A percentile compares a stretch with the other conserved stretches of the same genome.
Conservation (phyloP, 2,113 vertebrate species). For the Haemorhous mexicanus region DNA sequence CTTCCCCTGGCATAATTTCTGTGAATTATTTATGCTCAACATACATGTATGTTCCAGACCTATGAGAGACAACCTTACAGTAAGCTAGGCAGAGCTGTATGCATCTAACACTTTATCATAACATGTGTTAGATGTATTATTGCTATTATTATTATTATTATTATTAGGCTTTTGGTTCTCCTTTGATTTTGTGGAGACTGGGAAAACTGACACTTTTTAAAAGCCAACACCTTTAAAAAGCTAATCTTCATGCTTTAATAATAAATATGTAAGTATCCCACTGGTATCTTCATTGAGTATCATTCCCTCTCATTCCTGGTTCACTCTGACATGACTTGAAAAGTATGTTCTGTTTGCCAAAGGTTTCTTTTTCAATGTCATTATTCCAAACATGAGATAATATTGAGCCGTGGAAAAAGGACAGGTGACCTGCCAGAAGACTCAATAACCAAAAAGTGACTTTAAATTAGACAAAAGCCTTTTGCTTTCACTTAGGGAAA, state of each 20-base stretch:
- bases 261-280: not conserved
- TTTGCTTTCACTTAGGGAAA: not conserved
- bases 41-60: fast-evolving
- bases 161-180: not conserved
- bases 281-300: not conserved
- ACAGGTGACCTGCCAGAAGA: not conserved
- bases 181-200: not conserved
- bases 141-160: not conserved
- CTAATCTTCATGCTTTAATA: not conserved
- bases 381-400: not conserved
- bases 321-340: not conserved
- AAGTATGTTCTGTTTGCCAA: not conserved
- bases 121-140: fast-evolving
- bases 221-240: not conserved
- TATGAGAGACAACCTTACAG: not conserved
- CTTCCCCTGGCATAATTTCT: not conserved
- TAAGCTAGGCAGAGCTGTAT: not conserved
- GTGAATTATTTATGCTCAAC: not conserved
- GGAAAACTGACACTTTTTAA: not conserved
- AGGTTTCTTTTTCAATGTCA: not conserved
- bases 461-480: conserved; percentile 45
- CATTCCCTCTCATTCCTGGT: not conserved
- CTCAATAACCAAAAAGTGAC: not conserved
- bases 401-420: conserved; percentile 11
- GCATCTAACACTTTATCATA: not conserved